A percentile compares a stretch with the other conserved stretches of the same genome.
Evolutionary conservation across 2,888 invertebrate species (phyloP).

Genomic region (Dione juno): DNA sequence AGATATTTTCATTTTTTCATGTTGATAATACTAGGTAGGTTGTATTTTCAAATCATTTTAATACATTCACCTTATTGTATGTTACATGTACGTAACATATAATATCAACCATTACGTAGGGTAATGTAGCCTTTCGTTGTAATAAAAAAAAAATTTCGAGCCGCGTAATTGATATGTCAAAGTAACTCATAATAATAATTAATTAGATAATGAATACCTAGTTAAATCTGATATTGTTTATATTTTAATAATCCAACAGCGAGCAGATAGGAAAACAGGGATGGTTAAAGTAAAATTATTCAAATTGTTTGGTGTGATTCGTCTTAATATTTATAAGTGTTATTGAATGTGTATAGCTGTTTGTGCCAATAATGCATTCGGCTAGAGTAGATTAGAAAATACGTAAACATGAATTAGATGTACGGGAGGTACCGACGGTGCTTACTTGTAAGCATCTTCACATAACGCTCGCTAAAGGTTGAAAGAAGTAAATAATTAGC

Average conservation of each 20-base stretch:
- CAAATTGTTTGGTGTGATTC: conserved; percentile 77
- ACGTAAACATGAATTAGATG: conserved; percentile 56
- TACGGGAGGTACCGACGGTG: conserved; percentile 57
- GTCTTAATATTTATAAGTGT: conserved; percentile 79
- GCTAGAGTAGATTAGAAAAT: conserved; percentile 71
- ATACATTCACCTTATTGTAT: conserved; percentile 32
- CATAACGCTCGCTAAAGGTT: conserved; percentile 78
- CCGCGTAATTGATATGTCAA: conserved; percentile 84
- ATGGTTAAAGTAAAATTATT: conserved; percentile 76
- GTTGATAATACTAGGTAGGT: conserved; percentile 56
- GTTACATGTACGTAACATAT: conserved; percentile 46
- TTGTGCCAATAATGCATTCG: conserved; percentile 65
- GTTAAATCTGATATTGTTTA: conserved; percentile 76
- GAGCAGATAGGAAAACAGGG: conserved; percentile 83
- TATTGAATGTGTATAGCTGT: conserved; percentile 79
- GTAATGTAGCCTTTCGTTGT: conserved; percentile 73
- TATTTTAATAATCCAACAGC: conserved; percentile 73
- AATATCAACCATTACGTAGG: conserved; percentile 56
- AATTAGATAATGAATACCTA: conserved; percentile 78
- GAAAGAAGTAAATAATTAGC: conserved; percentile 60
- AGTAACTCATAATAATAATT: conserved; percentile 82
- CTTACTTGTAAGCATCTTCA: conserved; percentile 52
- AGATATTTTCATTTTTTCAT: conserved; percentile 52
- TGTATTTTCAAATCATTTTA: conserved; percentile 54
- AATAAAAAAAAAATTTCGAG: conserved; percentile 78